Evolutionary conservation across 2,113 vertebrate species (phyloP), one percentile per base, ranked within the genome.

Genomic region (Pitta sordida): DNA sequence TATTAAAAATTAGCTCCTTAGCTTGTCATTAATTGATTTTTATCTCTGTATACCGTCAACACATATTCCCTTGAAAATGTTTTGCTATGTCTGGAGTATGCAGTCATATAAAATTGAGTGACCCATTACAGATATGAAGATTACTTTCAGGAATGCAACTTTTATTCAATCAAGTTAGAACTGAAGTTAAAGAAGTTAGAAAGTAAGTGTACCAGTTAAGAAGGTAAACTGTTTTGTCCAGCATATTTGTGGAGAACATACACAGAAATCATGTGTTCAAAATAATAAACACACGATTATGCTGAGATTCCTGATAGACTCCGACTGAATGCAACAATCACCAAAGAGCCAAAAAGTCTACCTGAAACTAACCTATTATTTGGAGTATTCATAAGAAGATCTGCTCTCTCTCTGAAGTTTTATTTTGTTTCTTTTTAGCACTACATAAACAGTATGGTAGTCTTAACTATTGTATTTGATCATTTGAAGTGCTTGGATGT

Each of bases 401-500:
- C 91, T 68, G 53, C 63, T 86, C 82, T 69, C 82, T 69, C 67
- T 73, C 77, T 73, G 79, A 95, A 97, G 94, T 44, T 62, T 39
- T 87, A 93, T 96, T 86, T 97, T 88, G 71, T 94, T 97, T 97
- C 90, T 96, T 98, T 98, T 97, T 80, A 95, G 71, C 8, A 14
- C 44, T 92, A 73, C 32, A 90, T 88, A 95, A 97, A 91, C 92
- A 97, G 89, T 89, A 93, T 88, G 96, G 97, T 96, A 97, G 96
- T 92, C 96, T 96, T 97, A 98, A 91, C 95, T 92, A 91, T 62
- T 96, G 96, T 92, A 96, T 94, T 97, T 97, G 96, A 68, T 97
- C 86, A 94, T 98, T 97, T 97, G 69, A 91, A 96, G 80, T 55
- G 71, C 87, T 94, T 93, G 83, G 96, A 97, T 69, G 46, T 68